Percentiles rank a stretch among this genome's conserved stretches.
Evolutionary conservation across 1,140 invertebrate genomes (phyloP).

Genomic region (Holotrichia oblita): DNA sequence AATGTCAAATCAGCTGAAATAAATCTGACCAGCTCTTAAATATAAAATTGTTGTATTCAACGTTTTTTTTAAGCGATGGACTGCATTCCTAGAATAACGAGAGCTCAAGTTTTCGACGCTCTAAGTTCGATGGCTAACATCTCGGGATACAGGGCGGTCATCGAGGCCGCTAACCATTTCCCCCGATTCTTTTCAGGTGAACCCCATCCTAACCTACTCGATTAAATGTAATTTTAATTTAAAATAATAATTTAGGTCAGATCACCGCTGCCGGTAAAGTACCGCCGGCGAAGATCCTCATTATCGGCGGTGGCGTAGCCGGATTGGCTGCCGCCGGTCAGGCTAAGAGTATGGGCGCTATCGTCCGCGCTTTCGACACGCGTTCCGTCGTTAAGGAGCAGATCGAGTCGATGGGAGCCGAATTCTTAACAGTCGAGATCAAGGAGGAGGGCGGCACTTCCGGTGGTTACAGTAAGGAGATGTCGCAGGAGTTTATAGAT

Average conservation of each 20-base stretch:
- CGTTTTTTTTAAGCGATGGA: conserved; percentile 83
- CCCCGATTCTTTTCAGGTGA: conserved; percentile 87
- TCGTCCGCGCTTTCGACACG: conserved; percentile 89
- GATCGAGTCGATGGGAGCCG: conserved; percentile 87
- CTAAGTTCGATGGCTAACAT: conserved; percentile 94
- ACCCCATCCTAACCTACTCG: conserved; percentile 25
- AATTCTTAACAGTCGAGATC: conserved; percentile 82
- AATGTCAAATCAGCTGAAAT: too few relatives aligned
- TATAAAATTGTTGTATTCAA: too few relatives aligned
- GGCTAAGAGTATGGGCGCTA: conserved; percentile 89
- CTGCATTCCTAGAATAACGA: conserved; percentile 82
- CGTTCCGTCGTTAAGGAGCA: conserved; percentile 88
- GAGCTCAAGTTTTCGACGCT: conserved; percentile 90
- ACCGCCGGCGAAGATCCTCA: conserved; percentile 85
- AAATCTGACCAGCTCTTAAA: too few relatives aligned
- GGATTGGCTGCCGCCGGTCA: conserved; percentile 87
- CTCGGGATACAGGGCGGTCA: conserved; percentile 88
- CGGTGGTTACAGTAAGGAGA: conserved; percentile 91
- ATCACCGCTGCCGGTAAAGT: conserved; percentile 89
- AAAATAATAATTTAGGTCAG: conserved; percentile 68
- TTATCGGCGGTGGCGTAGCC: conserved; percentile 90
- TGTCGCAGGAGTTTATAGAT: conserved; percentile 88
- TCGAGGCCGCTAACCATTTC: conserved; percentile 90
- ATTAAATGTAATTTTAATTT: background rate
- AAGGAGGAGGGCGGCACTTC: conserved; percentile 85